Conservation (phyloP, 2,888 invertebrate species). For the Hirtodrosophila trivittata region DNA sequence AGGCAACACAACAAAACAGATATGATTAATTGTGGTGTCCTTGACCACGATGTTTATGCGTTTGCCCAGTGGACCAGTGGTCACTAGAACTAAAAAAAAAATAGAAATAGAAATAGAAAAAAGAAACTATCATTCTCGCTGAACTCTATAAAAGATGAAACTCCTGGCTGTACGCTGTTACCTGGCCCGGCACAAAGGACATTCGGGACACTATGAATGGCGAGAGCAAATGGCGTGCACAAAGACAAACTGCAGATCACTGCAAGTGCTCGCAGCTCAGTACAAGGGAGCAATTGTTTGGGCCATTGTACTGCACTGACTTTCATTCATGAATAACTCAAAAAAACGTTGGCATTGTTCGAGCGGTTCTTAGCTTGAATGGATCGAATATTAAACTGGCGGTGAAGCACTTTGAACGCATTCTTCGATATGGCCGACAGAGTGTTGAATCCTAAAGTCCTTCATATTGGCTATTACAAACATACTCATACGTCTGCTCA, state of each 20-base stretch:
- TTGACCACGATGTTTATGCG: constrained; percentile 36
- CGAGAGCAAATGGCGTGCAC: constrained; percentile 19
- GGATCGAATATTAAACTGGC: constrained; percentile 37
- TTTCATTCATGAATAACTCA: constrained; percentile 66
- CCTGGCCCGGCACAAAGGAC: constrained; percentile 46
- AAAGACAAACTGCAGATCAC: constrained; percentile 67
- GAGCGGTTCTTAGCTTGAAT: constrained; percentile 20
- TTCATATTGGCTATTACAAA: constrained; percentile 15
- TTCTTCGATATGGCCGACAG: constrained; percentile 36
- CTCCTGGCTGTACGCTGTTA: constrained; percentile 20
- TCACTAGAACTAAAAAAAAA: constrained; percentile 26
- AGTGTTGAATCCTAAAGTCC: constrained; percentile 24
- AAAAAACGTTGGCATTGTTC: constrained; percentile 43
- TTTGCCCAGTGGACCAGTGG: constrained; percentile 10
- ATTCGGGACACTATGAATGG: constrained; percentile 33
- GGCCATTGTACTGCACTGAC: constrained; percentile 56
- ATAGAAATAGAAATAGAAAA: constrained; percentile 20
- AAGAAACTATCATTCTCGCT: constrained; percentile 9
- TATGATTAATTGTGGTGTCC: constrained; percentile 60
- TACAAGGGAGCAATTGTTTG: constrained; percentile 24
- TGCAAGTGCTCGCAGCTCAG: constrained; percentile 61
- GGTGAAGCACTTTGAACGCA: constrained; percentile 60
- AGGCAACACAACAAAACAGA: constrained; percentile 14
- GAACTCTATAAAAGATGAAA: constrained; percentile 30
- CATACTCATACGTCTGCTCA: constrained; percentile 18